Percentiles rank a stretch among this genome's conserved stretches.
These are phyloP conservation scores for Bactericera cockerelli DNA, from an alignment of 1,140 invertebrate species.

Conservation along the genomic window DNA sequence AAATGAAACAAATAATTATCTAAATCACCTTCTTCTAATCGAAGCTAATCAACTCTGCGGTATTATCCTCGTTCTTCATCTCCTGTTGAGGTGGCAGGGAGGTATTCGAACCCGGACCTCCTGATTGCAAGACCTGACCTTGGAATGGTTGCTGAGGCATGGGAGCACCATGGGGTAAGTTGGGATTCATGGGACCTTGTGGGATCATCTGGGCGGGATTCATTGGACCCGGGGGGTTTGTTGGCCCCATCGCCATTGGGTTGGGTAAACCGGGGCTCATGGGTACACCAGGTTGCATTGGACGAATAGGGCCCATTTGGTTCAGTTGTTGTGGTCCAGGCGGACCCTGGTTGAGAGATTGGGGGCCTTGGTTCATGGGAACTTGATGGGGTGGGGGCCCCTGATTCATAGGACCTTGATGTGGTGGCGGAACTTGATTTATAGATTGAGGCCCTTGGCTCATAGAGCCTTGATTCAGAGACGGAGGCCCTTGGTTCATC, in stretches of 20 bases:
- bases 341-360: neutral
- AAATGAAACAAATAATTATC: no score
- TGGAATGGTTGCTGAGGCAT: constrained; percentile 25
- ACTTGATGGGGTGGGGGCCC: constrained; percentile 14
- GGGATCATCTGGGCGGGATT: constrained; percentile 27
- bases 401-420: constrained; percentile 14
- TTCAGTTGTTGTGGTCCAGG: constrained; percentile 13
- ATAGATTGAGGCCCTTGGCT: neutral
- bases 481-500: constrained; percentile 13
- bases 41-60: no score
- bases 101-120: no score
- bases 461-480: constrained; percentile 15
- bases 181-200: constrained; percentile 27
- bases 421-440: constrained; percentile 14
- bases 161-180: constrained; percentile 24
- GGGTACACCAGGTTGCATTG: no score
- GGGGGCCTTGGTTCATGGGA: no score
- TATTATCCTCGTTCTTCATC: no score
- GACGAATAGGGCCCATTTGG: no score
- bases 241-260: constrained; percentile 24
- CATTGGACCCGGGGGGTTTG: constrained; percentile 27
- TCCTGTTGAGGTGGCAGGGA: no score
- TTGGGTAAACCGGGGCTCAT: no score
- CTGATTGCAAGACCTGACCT: neutral
- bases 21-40: no score